These are phyloP conservation scores for Corythornis vintsioides DNA, from an alignment of 2,113 vertebrate species.

Conservation along the genomic window DNA sequence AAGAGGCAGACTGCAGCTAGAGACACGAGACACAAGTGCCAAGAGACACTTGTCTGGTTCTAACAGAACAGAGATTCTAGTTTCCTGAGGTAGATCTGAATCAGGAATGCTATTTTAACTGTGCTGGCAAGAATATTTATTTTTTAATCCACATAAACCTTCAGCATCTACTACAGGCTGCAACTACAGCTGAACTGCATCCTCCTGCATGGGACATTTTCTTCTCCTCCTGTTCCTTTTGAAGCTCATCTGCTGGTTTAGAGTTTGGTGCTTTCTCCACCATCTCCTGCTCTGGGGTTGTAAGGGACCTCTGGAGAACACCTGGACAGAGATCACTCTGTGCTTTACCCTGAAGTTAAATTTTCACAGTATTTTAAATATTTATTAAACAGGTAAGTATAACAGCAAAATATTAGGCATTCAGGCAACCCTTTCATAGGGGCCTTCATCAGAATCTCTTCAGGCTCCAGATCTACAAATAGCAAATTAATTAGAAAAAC, in stretches of 20 bases:
- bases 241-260: neutral
- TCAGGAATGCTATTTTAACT: neutral
- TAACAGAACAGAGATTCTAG: neutral
- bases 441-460: neutral
- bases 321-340: neutral
- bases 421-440: neutral
- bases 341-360: neutral
- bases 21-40: rapidly evolving
- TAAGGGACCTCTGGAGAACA: too few species aligned
- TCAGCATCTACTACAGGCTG: neutral
- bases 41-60: rapidly evolving
- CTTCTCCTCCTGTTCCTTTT: neutral
- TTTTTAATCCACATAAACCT: neutral
- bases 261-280: neutral
- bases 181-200: neutral
- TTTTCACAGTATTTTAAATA: neutral
- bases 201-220: neutral
- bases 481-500: neutral
- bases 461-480: neutral
- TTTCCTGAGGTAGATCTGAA: neutral
- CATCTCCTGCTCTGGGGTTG: neutral
- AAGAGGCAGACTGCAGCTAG: neutral
- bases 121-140: neutral
- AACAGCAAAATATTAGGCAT: rapidly evolving
- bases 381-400: neutral